phyloP scores from a whole-genome alignment of 2,113 vertebrate genomes.

The Glaucidium brasilianum region DNA sequence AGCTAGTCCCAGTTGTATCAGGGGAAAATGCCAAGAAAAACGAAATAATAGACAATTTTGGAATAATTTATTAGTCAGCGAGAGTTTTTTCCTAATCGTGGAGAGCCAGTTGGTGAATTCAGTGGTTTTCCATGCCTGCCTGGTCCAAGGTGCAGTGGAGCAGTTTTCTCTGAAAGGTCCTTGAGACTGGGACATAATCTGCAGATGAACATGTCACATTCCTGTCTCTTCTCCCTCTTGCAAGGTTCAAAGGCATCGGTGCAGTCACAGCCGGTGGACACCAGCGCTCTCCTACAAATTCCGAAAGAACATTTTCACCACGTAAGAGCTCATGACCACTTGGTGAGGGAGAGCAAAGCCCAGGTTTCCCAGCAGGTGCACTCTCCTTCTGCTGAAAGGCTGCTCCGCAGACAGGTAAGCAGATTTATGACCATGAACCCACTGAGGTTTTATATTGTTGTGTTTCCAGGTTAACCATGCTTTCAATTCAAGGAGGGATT shows the following conservation, averaged over 20 bases:
- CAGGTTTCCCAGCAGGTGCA: slow-evolving; percentile 78
- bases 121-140: background rate
- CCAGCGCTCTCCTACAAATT: slow-evolving; percentile 76
- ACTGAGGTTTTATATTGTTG: background rate
- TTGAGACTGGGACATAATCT: background rate
- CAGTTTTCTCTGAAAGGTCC: background rate
- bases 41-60: slow-evolving; percentile 26
- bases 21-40: slow-evolving; percentile 28
- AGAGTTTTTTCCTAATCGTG: background rate
- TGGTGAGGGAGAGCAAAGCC: slow-evolving; percentile 78
- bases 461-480: background rate
- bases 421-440: background rate
- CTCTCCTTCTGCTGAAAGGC: slow-evolving; percentile 83
- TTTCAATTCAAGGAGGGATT: slow-evolving; percentile 26
- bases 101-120: background rate
- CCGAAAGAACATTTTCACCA: slow-evolving; percentile 82
- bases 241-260: slow-evolving; percentile 87
- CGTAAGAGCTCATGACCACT: slow-evolving; percentile 75
- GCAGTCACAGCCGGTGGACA: slow-evolving; percentile 81
- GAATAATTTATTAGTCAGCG: background rate
- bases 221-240: background rate
- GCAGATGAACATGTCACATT: background rate
- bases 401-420: slow-evolving; percentile 93
- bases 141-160: background rate
- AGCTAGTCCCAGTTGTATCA: background rate